Evolutionary conservation across 2,888 invertebrate species (phyloP), one percentile per base, ranked within the genome.

Genomic region (Stramonita haemastoma): DNA sequence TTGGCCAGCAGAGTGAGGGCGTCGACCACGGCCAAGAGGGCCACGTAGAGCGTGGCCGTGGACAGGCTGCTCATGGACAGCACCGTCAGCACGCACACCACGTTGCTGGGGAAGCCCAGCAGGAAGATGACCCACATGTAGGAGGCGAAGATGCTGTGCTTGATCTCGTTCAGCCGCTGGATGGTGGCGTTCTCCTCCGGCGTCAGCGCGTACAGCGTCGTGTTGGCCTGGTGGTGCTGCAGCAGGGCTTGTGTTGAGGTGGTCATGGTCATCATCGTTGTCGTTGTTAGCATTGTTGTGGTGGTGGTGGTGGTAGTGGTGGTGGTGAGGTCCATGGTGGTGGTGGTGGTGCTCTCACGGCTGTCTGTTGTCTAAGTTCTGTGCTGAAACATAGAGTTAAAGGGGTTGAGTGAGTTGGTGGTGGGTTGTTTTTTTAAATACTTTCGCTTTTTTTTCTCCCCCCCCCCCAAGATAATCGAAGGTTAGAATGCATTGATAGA

Each of bases 21-120:
- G 88, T 92, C 92, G 46, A 90, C 91, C 77, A 90, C 90, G 70
- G 91, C 91, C 32, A 92, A 88, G 36, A 91, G 57, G n/a, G 90
- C 89, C 36, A 92, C 87, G 86, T 91, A 89, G 19, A 91, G 77
- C 0, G 90, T 91, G 56, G 90, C 89, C 4, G 91, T 90, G 60
- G 89, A 87, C 60, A 91, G 46, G 1, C 84, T 57, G 56, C 89
- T 84, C 90, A 92, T 90, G 84, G 89, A 89, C 22, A 91, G 66
- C 46, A 91, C 87, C 1, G 92, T 91, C 13, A 90, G 83, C 77
- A 91, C 86, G 57, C 90, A 89, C 6, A 90, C 89, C 56, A 91
- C 87, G 90, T 91, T 92, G 46, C 86, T 89, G 0, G 91, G 91
- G 85, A 92, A 89, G 22, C 91, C 91, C 22, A 92, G 19, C 22